Evolutionary conservation across 1,140 invertebrate genomes (phyloP), one percentile per base, ranked within the genome.

Genomic region (Pseudobourletiella spinata): DNA sequence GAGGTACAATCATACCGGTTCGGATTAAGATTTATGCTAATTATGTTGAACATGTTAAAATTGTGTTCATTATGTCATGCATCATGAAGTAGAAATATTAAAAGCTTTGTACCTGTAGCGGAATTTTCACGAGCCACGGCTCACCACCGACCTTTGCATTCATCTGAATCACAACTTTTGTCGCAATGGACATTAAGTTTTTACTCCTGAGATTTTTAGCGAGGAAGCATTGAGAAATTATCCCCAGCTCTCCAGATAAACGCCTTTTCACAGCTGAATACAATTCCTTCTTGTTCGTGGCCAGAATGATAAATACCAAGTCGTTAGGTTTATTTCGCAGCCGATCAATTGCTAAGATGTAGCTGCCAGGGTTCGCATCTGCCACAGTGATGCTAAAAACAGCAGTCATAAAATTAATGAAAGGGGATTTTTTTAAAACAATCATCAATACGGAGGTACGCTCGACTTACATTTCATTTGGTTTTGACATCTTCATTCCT

Each of bases 191-290:
- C 72, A 74, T 72, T 8, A 69, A 50, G 48, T 51, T 56, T 25
- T 61, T 50, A 2, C 29, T 29, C 24, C 15, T n/a, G 3, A 59
- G 39, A 42, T 64, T 69, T 29, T 61, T 69, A 0, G 64, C 59
- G 14, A 69, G 26, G 29, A 69, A 64, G 35, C 68, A 69, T 35
- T 69, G 68, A 15, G 54, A 59, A 18, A 65, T 60, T 4, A 66
- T 57, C n/a, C 60, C 67, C 24, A 39, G 43, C 25, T 95, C 87
- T 8, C 84, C 78, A 71, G 88, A 92, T 71, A 91, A 94, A 0
- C 91, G 75, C 70, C 86, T 91, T 76, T 97, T 97, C 0, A 97
- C 83, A 1, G 88, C 85, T 2, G 83, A 77, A 72, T 98, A 98
- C n/a, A 88, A 78, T 72, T 96, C 93, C 61, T 88, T 85, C 54